Percentiles rank a stretch among this genome's conserved stretches.
These are phyloP conservation scores for Lydus trimaculatus DNA, from an alignment of 2,888 invertebrate species.

Conservation along the genomic window DNA sequence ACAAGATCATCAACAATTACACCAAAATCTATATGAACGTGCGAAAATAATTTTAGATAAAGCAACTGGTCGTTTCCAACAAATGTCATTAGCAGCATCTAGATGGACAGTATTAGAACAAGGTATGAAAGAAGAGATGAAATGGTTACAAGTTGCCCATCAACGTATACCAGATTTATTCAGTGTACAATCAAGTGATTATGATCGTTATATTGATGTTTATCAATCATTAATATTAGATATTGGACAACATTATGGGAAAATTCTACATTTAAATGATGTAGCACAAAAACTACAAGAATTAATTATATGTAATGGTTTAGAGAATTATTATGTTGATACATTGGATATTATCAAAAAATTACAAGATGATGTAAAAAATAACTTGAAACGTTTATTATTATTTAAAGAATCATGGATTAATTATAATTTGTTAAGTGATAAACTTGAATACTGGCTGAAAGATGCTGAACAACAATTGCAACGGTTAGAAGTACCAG, in stretches of 20 bases:
- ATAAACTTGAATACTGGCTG: constrained; percentile 80
- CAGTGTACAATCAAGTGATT: constrained; percentile 82
- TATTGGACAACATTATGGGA: constrained; percentile 80
- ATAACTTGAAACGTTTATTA: constrained; percentile 73
- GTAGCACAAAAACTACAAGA: constrained; percentile 78
- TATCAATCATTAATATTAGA: constrained; percentile 83
- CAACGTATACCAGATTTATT: constrained; percentile 83
- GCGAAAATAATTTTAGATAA: constrained; percentile 80
- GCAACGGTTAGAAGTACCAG: constrained; percentile 68
- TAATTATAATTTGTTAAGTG: constrained; percentile 75
- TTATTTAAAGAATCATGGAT: constrained; percentile 83
- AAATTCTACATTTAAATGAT: constrained; percentile 75
- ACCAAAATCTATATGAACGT: constrained; percentile 77
- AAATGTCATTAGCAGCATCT: constrained; percentile 85
- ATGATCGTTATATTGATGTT: constrained; percentile 83
- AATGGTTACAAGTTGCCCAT: constrained; percentile 84
- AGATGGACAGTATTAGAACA: constrained; percentile 83
- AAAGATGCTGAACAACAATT: constrained; percentile 76
- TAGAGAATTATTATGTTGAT: constrained; percentile 77
- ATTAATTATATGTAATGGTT: constrained; percentile 75
- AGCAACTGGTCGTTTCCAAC: constrained; percentile 81
- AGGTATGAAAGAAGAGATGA: constrained; percentile 81
- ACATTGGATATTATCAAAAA: constrained; percentile 75
- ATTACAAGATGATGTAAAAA: constrained; percentile 79
- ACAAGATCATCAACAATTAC: constrained; percentile 74